Evolutionary conservation across 2,888 invertebrate species (phyloP), one percentile per base, ranked within the genome.

Genomic region (Mantis religiosa): DNA sequence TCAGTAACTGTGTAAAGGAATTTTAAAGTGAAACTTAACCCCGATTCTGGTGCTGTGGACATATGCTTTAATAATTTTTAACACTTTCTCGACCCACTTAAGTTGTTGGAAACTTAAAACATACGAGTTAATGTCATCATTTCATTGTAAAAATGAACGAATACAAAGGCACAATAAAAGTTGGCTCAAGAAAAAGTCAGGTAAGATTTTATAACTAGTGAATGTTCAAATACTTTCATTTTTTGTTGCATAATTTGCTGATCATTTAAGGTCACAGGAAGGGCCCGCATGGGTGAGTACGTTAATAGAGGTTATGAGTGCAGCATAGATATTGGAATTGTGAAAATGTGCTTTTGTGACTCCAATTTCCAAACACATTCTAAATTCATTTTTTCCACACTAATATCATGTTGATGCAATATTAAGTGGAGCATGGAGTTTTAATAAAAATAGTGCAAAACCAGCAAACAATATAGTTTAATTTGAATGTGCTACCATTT

Each of bases 171-270:
- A 93, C 95, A 91, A 96, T 97, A 91, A 95, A 95, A 91, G 97
- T 97, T 89, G 97, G 97, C 89, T 97, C 97, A 85, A 95, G 97
- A 91, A 97, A 97, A 94, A 97, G 97, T 92, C 96, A 97, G 95
- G 97, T 97, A 93, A 94, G 94, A 93, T 20, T 28, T 89, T 25
- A 7, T 83, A 34, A 34, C 84, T 86, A 82, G 85, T 54, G 82
- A 85, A 81, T 88, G 86, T 30, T 15, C 28, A 28, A 15, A 41
- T 12, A 84, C 84, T 84, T 84, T 84, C 84, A 84, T 30, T 30
- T 84, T 28, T 34, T 28, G 1, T 83, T 83, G 20, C 83, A 27
- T 82, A 4, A 82, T 82, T 27, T 81, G 85, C 90, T 85, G 90
- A 83, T 89, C 54, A 71, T 3, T 71, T 71, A 71, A 71, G 54